A percentile compares a stretch with the other conserved stretches of the same genome.
phyloP scores from a whole-genome alignment of 1,140 invertebrate species.

The Drosophila setifemur region DNA sequence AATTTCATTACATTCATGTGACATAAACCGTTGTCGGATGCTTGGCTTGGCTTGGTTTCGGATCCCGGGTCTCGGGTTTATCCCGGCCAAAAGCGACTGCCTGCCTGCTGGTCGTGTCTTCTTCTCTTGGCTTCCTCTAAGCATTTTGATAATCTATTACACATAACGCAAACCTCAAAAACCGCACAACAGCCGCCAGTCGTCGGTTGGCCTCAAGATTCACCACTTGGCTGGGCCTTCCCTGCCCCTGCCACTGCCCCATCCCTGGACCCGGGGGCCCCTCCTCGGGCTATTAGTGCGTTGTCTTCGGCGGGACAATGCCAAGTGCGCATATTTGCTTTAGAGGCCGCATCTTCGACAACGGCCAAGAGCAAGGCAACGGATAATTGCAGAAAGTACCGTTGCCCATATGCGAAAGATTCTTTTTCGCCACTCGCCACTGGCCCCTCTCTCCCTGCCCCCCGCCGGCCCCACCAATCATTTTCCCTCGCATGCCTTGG shows the following conservation, averaged over 20 bases:
- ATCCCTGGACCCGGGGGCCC: no score
- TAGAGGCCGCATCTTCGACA: slow-evolving; percentile 54
- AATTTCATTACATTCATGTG: slow-evolving; percentile 80
- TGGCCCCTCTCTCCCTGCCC: neutral
- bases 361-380: slow-evolving; percentile 58
- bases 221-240: slow-evolving; percentile 16
- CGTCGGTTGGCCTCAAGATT: slow-evolving; percentile 11
- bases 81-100: slow-evolving; percentile 18
- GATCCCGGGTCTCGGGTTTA: slow-evolving; percentile 49
- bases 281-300: slow-evolving; percentile 68
- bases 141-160: slow-evolving; percentile 81
- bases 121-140: slow-evolving; percentile 25
- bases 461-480: slow-evolving; percentile 15
- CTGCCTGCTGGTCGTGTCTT: slow-evolving; percentile 37
- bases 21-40: slow-evolving; percentile 71
- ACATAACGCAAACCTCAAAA: slow-evolving; percentile 78
- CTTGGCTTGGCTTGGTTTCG: slow-evolving; percentile 13
- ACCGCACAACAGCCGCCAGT: slow-evolving; percentile 58
- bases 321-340: slow-evolving; percentile 77
- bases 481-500: slow-evolving; percentile 41
- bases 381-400: slow-evolving; percentile 79
- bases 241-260: no score
- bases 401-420: slow-evolving; percentile 74
- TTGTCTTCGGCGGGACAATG: slow-evolving; percentile 73
- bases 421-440: slow-evolving; percentile 26